These are phyloP conservation scores for Pasiphila rectangulata DNA, from an alignment of 2,888 invertebrate species.

Conservation along the genomic window DNA sequence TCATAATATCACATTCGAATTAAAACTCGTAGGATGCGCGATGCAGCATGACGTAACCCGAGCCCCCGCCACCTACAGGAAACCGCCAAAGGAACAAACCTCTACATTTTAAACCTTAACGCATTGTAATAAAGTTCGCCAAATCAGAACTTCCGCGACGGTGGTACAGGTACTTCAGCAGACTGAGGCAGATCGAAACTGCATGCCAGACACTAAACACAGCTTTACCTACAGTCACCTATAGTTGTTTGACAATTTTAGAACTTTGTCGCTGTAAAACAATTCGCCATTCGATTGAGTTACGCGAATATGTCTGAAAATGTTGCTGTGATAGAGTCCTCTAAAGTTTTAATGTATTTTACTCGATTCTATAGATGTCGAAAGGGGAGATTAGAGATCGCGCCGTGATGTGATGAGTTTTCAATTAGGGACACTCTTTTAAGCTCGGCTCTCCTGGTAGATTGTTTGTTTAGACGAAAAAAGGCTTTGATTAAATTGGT, in stretches of 20 bases:
- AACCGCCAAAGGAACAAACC: constrained; percentile 16
- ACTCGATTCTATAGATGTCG: constrained; percentile 25
- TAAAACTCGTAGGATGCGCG: constrained; percentile 8
- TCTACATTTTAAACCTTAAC: constrained; percentile 10
- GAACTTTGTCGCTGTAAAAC: constrained; percentile 22
- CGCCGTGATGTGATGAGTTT: constrained; percentile 35
- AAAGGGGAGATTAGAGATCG: constrained; percentile 35
- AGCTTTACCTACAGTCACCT: constrained; percentile 25
- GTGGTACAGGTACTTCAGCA: constrained; percentile 40
- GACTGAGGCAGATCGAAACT: constrained; percentile 58
- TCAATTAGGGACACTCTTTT: constrained; percentile 33
- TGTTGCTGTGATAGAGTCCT: constrained; percentile 17
- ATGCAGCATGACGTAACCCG: constrained; percentile 35
- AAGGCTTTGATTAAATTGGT: constrained; percentile 16
- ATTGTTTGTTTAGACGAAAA: constrained; percentile 28
- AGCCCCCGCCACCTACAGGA: constrained; percentile 30
- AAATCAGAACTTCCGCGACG: constrained; percentile 14
- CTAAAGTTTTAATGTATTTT: constrained; percentile 16
- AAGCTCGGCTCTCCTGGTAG: constrained; percentile 24
- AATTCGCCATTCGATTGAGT: constrained; percentile 15
- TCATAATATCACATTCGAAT: constrained; percentile 15
- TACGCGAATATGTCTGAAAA: constrained; percentile 14
- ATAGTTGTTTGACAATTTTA: constrained; percentile 21
- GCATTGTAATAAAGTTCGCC: constrained; percentile 13
- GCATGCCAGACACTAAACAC: constrained; percentile 50